These are phyloP conservation scores for Araneus ventricosus DNA, from an alignment of 1,140 invertebrate genomes.

Conservation along the genomic window DNA sequence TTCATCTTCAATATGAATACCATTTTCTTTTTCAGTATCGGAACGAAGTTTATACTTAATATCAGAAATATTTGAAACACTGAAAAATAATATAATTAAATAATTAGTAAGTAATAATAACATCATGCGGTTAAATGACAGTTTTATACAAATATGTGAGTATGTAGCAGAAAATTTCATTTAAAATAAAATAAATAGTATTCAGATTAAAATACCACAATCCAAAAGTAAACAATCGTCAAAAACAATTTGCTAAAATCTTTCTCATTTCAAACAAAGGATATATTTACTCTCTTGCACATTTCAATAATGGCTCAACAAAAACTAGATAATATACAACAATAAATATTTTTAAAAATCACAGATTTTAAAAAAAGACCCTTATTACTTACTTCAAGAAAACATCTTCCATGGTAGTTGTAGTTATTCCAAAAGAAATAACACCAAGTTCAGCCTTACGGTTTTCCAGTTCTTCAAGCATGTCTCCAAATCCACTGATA, in stretches of 20 bases:
- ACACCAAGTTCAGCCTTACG: conserved; percentile 84
- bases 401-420: conserved; percentile 92
- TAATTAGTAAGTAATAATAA: not conserved
- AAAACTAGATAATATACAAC: too few relatives aligned
- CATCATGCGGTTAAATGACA: too few relatives aligned
- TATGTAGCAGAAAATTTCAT: not conserved
- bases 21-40: not conserved
- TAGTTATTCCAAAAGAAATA: conserved; percentile 87
- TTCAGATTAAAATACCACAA: not conserved
- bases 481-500: conserved; percentile 81
- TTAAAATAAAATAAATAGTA: not conserved
- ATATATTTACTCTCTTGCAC: too few relatives aligned
- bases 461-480: conserved; percentile 86
- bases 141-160: not conserved
- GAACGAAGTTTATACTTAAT: not conserved
- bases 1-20: not conserved
- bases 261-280: too few relatives aligned
- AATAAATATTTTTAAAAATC: too few relatives aligned
- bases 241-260: too few relatives aligned
- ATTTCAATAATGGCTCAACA: too few relatives aligned
- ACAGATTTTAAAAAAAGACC: too few relatives aligned
- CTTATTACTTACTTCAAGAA: conserved; percentile 85
- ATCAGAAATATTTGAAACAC: conserved; percentile 45
- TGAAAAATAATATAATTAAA: not conserved
- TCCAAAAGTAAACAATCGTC: too few relatives aligned